Conservation (phyloP, 2,113 vertebrate species). For the Euleptes europaea region DNA sequence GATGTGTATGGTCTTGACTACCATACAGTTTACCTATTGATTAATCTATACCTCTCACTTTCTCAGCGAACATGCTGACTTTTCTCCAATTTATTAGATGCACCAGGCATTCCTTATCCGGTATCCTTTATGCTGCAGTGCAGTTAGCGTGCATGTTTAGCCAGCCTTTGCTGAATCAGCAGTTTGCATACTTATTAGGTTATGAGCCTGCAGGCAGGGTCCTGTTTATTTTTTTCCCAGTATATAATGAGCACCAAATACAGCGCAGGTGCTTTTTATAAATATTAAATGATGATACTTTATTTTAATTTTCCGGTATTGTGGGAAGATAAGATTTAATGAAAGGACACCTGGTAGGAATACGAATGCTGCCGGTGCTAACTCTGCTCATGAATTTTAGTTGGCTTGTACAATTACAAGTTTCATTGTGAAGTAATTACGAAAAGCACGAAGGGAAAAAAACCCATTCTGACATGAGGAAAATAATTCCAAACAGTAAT, state of each 20-base stretch:
- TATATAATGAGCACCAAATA: neutral
- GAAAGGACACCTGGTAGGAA: neutral
- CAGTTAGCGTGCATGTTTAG: neutral
- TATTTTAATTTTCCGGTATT: neutral
- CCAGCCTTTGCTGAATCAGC: neutral
- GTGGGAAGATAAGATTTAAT: neutral
- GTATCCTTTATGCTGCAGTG: neutral
- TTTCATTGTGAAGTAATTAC: neutral
- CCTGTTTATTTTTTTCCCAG: neutral
- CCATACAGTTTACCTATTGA: neutral
- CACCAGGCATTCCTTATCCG: neutral
- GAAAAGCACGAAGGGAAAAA: neutral
- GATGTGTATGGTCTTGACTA: too few species aligned
- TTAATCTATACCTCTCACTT: neutral
- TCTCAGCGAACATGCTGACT: neutral
- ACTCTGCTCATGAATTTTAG: neutral
- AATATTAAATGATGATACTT: conserved; percentile 5
- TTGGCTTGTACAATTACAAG: neutral
- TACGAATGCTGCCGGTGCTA: neutral
- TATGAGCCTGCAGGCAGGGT: neutral
- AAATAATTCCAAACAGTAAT: neutral
- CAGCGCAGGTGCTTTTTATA: neutral
- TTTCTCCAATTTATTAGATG: neutral
- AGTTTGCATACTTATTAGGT: neutral
- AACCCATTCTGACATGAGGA: neutral